Conservation (phyloP, 1,140 invertebrate genomes). For the Frieseomelitta varia region DNA sequence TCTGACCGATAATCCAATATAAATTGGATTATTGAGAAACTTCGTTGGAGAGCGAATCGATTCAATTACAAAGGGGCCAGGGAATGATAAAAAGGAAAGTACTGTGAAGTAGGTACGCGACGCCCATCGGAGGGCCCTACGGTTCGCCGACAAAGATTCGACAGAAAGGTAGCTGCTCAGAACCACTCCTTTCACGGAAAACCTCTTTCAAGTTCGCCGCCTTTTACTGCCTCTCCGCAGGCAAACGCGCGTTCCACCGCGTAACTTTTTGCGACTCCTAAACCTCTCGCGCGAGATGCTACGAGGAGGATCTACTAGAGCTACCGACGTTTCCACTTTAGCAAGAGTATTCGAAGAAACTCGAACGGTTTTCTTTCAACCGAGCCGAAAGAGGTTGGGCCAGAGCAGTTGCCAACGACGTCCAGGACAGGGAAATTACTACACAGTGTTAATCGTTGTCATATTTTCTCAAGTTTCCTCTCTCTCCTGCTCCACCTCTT, state of each 20-base stretch:
- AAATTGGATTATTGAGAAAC: slow-evolving; percentile 33
- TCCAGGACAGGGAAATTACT: background rate
- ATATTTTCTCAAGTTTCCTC: slow-evolving; percentile 16
- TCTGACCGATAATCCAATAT: slow-evolving; percentile 16
- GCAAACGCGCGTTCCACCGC: slow-evolving; percentile 59
- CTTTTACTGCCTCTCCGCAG: slow-evolving; percentile 68
- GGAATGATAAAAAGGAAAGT: slow-evolving; percentile 35
- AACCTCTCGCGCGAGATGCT: background rate
- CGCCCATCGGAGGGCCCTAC: slow-evolving; percentile 20
- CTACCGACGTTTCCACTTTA: background rate
- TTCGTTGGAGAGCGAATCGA: slow-evolving; percentile 14
- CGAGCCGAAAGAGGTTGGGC: background rate
- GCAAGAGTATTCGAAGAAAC: background rate
- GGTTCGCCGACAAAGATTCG: slow-evolving; percentile 75
- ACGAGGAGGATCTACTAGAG: background rate
- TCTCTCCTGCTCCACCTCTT: background rate
- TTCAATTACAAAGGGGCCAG: slow-evolving; percentile 45
- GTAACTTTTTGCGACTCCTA: slow-evolving; percentile 41
- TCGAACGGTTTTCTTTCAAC: background rate
- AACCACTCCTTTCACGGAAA: slow-evolving; percentile 78
- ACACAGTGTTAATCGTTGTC: slow-evolving; percentile 21
- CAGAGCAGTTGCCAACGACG: background rate
- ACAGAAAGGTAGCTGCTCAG: slow-evolving; percentile 71
- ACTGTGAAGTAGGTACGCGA: slow-evolving; percentile 16
- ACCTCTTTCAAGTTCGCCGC: slow-evolving; percentile 78